Evolutionary conservation across 2,888 invertebrate genomes (phyloP), one percentile per base, ranked within the genome.

Genomic region (Acronicta aceris): DNA sequence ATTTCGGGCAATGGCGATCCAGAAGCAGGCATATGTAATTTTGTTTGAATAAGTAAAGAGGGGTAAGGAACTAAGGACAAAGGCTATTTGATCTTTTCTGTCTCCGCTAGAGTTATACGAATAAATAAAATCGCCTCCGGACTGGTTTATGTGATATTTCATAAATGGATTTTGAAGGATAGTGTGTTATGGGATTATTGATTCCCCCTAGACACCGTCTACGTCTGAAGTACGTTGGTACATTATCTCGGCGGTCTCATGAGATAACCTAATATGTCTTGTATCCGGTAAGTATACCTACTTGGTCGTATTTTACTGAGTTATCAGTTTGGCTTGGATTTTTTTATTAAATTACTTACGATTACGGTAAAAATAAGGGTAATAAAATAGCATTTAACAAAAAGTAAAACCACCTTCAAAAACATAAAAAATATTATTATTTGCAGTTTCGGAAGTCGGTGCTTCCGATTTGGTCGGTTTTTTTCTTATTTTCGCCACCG

Each of bases 41-140:
- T 93, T 94, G 93, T 94, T 94, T 94, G 94, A 93, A 94, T 94
- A 94, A 93, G 93, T 93, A 94, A 94, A 90, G 89, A 91, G 90
- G 92, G 89, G 87, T 81, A 82, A 91, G 63, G 62, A 76, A 76
- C 72, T 79, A 76, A 78, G 90, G 93, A 94, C 94, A 94, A 94
- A 94, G 89, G 91, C 91, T 91, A 93, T 94, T 94, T 93, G 93
- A 93, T 93, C 92, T 93, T 81, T 81, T 88, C 86, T 87, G 84
- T 89, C 85, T 88, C 78, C 74, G 78, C 70, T 80, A 64, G 81
- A 87, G 81, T 21, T 21, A 21, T 81, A 81, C 84, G 87, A 86
- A 92, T 93, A 94, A 92, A 93, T 92, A 93, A 89, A 89, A 86
- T 81, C 75, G 83, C 81, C 86, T 81, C 84, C 76, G 83, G 87